Percentiles rank a stretch among this genome's conserved stretches.
Conservation (phyloP, 2,888 invertebrate species). For the Caenorhabditis drosophilae region DNA sequence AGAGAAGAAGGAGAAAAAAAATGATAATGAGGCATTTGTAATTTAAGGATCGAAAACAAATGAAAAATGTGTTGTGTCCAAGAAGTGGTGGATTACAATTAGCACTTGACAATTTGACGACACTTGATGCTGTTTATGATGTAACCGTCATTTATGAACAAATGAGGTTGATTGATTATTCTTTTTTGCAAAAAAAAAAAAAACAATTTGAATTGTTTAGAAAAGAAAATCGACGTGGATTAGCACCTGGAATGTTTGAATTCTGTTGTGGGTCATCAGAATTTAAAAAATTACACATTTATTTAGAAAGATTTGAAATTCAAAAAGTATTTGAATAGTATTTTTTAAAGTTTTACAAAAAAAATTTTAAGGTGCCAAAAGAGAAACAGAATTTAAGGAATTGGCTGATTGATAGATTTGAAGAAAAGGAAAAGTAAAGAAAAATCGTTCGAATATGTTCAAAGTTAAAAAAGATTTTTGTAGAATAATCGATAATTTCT, state of each 20-base stretch:
- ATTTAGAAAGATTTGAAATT: conserved; percentile 21
- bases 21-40: not conserved
- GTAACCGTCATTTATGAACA: conserved; percentile 64
- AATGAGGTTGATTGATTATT: conserved; percentile 36
- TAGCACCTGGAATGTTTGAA: conserved; percentile 64
- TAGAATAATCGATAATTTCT: conserved; percentile 50
- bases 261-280: conserved; percentile 52
- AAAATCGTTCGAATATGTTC: not conserved
- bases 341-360: not conserved
- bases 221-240: conserved; percentile 23
- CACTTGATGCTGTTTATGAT: conserved; percentile 62
- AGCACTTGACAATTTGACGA: conserved; percentile 51
- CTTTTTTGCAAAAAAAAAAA: not conserved
- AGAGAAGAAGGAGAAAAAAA: not conserved
- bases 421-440: conserved; percentile 51
- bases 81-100: conserved; percentile 57
- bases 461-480: no score
- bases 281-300: conserved; percentile 31
- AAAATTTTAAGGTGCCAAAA: conserved; percentile 40
- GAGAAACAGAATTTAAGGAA: conserved; percentile 31
- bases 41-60: conserved; percentile 34
- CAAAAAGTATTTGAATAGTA: conserved; percentile 9
- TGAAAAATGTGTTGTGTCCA: conserved; percentile 58
- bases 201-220: not conserved
- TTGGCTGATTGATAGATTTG: conserved; percentile 55